Percentiles rank a stretch among this genome's conserved stretches.
These are phyloP conservation scores for Hetaerina titia DNA, from an alignment of 2,888 invertebrate species.

Conservation along the genomic window DNA sequence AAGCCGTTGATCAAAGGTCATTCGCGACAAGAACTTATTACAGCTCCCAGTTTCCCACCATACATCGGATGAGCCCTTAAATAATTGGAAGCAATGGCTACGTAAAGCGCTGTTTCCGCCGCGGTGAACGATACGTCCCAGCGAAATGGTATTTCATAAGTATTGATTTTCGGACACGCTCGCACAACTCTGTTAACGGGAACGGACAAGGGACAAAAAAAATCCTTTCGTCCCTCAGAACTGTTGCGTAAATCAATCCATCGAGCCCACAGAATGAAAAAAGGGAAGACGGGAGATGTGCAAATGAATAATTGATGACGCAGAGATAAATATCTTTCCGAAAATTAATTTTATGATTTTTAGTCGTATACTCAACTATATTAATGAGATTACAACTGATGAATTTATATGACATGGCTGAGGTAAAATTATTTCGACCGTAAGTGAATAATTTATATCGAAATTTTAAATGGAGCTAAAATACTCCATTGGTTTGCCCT, in stretches of 20 bases:
- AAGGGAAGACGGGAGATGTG: background rate
- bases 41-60: background rate
- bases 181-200: conserved; percentile 34
- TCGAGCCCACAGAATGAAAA: background rate
- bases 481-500: too few relatives aligned
- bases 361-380: background rate
- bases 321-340: background rate
- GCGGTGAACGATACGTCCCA: conserved; percentile 23
- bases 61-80: background rate
- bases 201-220: conserved; percentile 30
- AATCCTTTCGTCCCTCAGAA: conserved; percentile 15
- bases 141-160: conserved; percentile 55
- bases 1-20: too few relatives aligned
- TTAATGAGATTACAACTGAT: background rate
- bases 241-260: conserved; percentile 35
- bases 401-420: background rate
- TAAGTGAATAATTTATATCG: background rate
- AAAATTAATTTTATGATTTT: background rate
- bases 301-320: conserved; percentile 22
- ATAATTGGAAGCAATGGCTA: conserved; percentile 2
- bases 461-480: too few relatives aligned
- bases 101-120: background rate
- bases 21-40: too few relatives aligned
- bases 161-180: conserved; percentile 52
- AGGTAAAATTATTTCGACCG: background rate